phyloP scores from a whole-genome alignment of 2,797 vertebrate genomes.

The Tapera naevia region DNA sequence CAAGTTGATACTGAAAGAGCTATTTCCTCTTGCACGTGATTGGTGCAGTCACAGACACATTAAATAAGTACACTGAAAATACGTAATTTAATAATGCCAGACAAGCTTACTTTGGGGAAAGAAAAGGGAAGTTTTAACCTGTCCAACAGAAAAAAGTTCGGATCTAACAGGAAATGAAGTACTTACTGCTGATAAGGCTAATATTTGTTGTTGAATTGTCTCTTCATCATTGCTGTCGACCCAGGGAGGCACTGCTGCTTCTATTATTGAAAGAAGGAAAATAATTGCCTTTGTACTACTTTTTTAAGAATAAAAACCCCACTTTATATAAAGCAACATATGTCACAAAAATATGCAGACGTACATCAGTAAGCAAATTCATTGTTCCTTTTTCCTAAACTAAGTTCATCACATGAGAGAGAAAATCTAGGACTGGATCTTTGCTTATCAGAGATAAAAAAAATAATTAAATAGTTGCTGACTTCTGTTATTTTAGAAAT shows the following conservation, averaged over 20 bases:
- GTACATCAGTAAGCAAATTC: neutral
- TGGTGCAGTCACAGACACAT: neutral
- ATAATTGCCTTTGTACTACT: neutral
- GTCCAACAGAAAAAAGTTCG: neutral
- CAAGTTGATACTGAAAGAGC: neutral
- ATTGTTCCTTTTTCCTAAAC: neutral
- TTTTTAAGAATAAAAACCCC: neutral
- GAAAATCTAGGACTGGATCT: neutral
- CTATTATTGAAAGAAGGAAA: conserved; percentile 68
- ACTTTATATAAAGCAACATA: neutral
- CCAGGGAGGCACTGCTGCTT: conserved; percentile 92
- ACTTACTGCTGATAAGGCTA: conserved; percentile 95
- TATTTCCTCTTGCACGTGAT: neutral
- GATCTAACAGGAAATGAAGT: neutral
- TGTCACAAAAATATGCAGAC: neutral
- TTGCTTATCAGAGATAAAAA: neutral
- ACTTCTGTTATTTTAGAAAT: neutral
- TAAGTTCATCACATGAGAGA: neutral
- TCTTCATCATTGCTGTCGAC: conserved; percentile 96
- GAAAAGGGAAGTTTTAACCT: neutral
- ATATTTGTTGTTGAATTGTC: conserved; percentile 95
- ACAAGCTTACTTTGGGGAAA: neutral
- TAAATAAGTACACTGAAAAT: neutral
- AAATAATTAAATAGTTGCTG: neutral
- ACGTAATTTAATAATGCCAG: neutral